These are phyloP conservation scores for Ibycter americanus DNA, from an alignment of 2,797 vertebrate species.

Conservation along the genomic window DNA sequence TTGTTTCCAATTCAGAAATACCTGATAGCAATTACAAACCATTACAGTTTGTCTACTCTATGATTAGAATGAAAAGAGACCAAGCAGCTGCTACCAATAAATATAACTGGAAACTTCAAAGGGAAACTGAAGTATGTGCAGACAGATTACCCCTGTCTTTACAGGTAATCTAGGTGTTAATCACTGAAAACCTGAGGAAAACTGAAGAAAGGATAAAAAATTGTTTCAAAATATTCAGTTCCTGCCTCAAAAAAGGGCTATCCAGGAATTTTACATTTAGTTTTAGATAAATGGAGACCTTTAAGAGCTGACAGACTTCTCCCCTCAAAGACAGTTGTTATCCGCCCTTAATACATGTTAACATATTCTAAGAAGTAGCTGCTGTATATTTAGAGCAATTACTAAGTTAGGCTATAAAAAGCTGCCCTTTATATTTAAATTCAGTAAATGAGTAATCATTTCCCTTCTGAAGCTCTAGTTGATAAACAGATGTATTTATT, in stretches of 20 bases:
- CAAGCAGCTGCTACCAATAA: background rate
- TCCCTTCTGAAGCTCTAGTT: background rate
- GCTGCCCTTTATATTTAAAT: background rate
- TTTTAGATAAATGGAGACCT: background rate
- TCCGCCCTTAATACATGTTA: background rate
- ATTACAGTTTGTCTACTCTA: background rate
- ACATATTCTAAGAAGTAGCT: background rate
- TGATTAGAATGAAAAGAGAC: background rate
- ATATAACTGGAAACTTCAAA: background rate
- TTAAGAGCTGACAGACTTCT: background rate
- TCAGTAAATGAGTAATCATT: background rate
- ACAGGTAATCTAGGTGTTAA: background rate
- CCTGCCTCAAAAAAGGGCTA: background rate
- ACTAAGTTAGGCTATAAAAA: background rate
- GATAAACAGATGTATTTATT: slow-evolving; percentile 3
- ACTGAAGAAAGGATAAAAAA: background rate
- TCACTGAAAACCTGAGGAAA: background rate
- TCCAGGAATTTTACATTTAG: background rate
- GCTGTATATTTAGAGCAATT: background rate
- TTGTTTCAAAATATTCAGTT: background rate
- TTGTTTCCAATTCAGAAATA: background rate
- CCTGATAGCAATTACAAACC: background rate
- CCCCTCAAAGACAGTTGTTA: background rate
- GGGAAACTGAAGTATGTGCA: background rate
- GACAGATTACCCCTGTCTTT: background rate